Conservation (phyloP, 2,113 vertebrate genomes). For the Speoplatyrhinus poulsoni region DNA sequence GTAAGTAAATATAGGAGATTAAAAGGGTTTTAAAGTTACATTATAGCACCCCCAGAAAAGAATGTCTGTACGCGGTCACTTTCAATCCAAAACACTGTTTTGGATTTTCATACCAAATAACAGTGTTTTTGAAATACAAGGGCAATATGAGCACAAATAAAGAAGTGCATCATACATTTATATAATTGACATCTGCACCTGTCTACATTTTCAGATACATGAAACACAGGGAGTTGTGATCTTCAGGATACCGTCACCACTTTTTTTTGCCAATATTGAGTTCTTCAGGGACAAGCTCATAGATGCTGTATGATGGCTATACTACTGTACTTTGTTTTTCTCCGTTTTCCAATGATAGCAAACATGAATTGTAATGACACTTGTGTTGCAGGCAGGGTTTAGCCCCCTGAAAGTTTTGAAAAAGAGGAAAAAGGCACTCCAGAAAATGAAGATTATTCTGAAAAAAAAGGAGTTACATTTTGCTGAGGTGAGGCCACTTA, state of each 20-base stretch:
- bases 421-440: slow-evolving; percentile 89
- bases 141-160: too few species aligned
- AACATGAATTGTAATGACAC: not conserved
- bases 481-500: slow-evolving; percentile 71
- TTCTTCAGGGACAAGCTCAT: slow-evolving; percentile 88
- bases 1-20: slow-evolving; percentile 70
- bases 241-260: slow-evolving; percentile 88
- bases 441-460: slow-evolving; percentile 84
- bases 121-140: too few species aligned
- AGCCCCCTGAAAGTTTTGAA: slow-evolving; percentile 85
- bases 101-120: too few species aligned
- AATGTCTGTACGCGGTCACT: too few species aligned
- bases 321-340: not conserved
- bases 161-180: too few species aligned
- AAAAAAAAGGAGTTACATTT: slow-evolving; percentile 72
- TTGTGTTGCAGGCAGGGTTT: slow-evolving; percentile 84
- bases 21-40: too few species aligned
- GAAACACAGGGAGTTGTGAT: slow-evolving; percentile 89
- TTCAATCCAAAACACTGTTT: too few species aligned
- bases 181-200: too few species aligned
- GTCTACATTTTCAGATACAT: slow-evolving; percentile 73
- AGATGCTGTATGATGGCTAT: slow-evolving; percentile 71
- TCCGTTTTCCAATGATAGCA: not conserved
- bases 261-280: slow-evolving; percentile 91
- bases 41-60: too few species aligned